These are phyloP conservation scores for Tinamus major DNA, from an alignment of 2,797 vertebrate genomes.

Conservation along the genomic window DNA sequence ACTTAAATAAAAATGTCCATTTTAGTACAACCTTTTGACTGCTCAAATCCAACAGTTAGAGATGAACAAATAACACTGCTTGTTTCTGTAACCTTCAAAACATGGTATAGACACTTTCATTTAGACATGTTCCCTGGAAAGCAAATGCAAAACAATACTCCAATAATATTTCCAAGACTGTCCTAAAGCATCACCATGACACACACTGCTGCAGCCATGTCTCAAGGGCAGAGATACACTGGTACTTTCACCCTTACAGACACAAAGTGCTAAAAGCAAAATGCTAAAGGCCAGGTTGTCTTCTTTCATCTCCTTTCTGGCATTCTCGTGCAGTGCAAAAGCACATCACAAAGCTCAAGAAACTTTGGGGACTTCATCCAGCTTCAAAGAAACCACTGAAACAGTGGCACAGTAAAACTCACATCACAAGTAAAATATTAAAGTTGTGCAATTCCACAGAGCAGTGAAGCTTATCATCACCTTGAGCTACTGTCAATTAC, in stretches of 20 bases:
- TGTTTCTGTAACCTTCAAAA: background rate
- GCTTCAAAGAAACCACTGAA: background rate
- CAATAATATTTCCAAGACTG: background rate
- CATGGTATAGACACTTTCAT: background rate
- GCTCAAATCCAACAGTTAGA: background rate
- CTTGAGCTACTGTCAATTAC: background rate
- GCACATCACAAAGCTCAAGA: background rate
- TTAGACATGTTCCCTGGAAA: background rate
- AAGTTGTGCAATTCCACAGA: background rate
- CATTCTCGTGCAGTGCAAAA: background rate
- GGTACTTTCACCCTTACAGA: background rate
- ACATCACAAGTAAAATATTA: background rate
- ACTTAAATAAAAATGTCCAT: background rate
- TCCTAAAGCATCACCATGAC: slow-evolving; percentile 16
- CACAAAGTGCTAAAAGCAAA: slow-evolving; percentile 19
- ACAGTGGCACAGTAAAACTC: background rate
- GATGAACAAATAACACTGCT: background rate
- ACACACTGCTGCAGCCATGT: background rate
- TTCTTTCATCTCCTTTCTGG: background rate
- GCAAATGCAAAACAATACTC: background rate
- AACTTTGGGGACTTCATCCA: background rate
- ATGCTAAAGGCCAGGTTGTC: background rate
- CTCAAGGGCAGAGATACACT: slow-evolving; percentile 9
- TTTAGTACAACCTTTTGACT: background rate
- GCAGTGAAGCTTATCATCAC: background rate